A percentile compares a stretch with the other conserved stretches of the same genome.
phyloP scores from a whole-genome alignment of 2,113 vertebrate species.

The Cinclus mexicanus region DNA sequence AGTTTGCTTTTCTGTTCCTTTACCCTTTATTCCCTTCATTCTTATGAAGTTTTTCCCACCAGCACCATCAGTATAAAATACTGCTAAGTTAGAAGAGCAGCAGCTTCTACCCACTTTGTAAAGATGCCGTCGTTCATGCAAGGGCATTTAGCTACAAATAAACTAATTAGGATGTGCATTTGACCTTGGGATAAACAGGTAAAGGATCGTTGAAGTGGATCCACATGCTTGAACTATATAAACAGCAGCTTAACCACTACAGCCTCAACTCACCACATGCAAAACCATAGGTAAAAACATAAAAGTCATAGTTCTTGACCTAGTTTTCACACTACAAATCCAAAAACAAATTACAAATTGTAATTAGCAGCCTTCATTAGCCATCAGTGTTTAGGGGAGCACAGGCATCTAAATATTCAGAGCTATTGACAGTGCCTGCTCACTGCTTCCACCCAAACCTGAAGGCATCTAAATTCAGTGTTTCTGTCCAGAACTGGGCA shows the following conservation, averaged over 20 bases:
- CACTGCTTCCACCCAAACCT: background rate
- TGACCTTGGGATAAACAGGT: background rate
- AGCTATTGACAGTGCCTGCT: background rate
- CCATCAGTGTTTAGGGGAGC: background rate
- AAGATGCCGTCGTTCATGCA: background rate
- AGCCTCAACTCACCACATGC: background rate
- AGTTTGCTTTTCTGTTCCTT: background rate
- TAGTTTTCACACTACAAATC: background rate
- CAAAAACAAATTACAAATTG: background rate
- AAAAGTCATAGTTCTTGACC: background rate
- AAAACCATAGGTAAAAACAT: background rate
- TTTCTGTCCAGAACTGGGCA: background rate
- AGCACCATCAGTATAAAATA: background rate
- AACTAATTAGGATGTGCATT: background rate
- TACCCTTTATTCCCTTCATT: background rate
- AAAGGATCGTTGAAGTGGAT: background rate
- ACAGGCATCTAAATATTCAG: background rate
- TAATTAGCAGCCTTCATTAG: background rate
- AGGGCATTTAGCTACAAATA: background rate
- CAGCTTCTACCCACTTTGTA: background rate
- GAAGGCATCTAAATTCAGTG: background rate
- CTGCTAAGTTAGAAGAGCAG: background rate
- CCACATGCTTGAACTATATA: background rate
- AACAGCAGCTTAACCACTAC: background rate
- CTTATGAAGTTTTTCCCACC: background rate